phyloP scores from a whole-genome alignment of 2,888 invertebrate species.

The Hypercompe scribonia region DNA sequence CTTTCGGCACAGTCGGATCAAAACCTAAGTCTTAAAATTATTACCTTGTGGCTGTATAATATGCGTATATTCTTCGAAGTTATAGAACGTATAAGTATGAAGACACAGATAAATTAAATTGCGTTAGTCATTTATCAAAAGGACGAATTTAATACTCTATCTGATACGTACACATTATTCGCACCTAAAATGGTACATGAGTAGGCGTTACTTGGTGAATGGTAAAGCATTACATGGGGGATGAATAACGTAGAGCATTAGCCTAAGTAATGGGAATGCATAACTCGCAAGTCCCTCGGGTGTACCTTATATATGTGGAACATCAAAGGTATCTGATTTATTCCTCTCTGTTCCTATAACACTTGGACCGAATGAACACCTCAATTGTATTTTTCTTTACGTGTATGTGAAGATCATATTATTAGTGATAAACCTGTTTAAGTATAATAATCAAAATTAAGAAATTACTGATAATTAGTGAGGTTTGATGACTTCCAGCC shows the following conservation, averaged over 20 bases:
- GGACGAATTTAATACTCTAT: neutral
- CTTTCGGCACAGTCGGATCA: too few relatives aligned
- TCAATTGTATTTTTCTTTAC: neutral
- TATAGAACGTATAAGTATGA: too few relatives aligned
- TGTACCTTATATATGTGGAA: slow-evolving; percentile 42
- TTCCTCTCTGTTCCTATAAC: slow-evolving; percentile 22
- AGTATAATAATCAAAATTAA: too few relatives aligned
- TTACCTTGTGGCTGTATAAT: too few relatives aligned
- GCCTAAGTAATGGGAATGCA: slow-evolving; percentile 63
- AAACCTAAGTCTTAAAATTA: too few relatives aligned
- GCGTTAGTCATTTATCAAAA: neutral
- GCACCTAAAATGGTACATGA: slow-evolving; percentile 44
- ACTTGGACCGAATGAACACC: neutral
- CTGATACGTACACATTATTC: neutral
- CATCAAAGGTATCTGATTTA: slow-evolving; percentile 45
- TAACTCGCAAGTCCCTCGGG: slow-evolving; percentile 46
- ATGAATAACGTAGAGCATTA: slow-evolving; percentile 73
- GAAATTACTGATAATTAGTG: too few relatives aligned
- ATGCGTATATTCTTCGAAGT: too few relatives aligned
- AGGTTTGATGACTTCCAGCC: too few relatives aligned
- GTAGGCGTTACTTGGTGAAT: slow-evolving; percentile 61
- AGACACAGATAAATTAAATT: neutral
- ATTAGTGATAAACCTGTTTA: too few relatives aligned
- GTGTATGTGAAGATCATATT: too few relatives aligned
- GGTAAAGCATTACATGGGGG: slow-evolving; percentile 69